A percentile compares a stretch with the other conserved stretches of the same genome.
Evolutionary conservation across 2,888 invertebrate genomes (phyloP).

Genomic region (Lissonota sp.): DNA sequence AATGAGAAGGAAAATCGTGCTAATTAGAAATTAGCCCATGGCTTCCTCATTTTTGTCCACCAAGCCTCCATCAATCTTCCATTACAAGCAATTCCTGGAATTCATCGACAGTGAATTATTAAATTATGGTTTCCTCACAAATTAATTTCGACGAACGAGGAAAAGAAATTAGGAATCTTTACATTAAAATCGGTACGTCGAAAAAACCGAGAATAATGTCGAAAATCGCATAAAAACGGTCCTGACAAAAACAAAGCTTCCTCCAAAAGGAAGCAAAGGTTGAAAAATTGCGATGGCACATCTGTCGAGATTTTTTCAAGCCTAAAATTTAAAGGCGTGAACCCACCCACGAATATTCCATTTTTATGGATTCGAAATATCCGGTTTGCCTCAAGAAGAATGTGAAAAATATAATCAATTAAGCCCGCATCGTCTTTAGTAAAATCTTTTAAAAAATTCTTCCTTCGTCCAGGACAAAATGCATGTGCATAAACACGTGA

Average conservation of each 20-base stretch:
- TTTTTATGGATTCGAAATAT: slow-evolving; percentile 27
- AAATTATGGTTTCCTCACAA: not conserved
- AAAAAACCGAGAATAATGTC: too few relatives aligned
- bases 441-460: slow-evolving; percentile 23
- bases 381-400: slow-evolving; percentile 28
- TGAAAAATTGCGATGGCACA: too few relatives aligned
- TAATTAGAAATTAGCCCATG: too few relatives aligned
- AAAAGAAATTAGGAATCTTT: slow-evolving; percentile 12
- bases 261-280: too few relatives aligned
- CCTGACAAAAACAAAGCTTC: too few relatives aligned
- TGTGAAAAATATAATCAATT: slow-evolving; percentile 31
- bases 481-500: not conserved
- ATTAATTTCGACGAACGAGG: not conserved
- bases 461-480: not conserved
- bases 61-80: too few relatives aligned
- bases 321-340: not conserved
- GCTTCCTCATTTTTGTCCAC: too few relatives aligned
- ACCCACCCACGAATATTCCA: slow-evolving; percentile 36
- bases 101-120: too few relatives aligned
- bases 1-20: too few relatives aligned
- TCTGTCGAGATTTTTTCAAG: slow-evolving; percentile 17
- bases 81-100: too few relatives aligned
- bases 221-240: too few relatives aligned
- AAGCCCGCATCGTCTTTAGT: slow-evolving; percentile 31
- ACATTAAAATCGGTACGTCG: too few relatives aligned